Base-by-base conservation (phyloP, 1,140 invertebrate genomes). In the Harlomillsia oculata region DNA sequence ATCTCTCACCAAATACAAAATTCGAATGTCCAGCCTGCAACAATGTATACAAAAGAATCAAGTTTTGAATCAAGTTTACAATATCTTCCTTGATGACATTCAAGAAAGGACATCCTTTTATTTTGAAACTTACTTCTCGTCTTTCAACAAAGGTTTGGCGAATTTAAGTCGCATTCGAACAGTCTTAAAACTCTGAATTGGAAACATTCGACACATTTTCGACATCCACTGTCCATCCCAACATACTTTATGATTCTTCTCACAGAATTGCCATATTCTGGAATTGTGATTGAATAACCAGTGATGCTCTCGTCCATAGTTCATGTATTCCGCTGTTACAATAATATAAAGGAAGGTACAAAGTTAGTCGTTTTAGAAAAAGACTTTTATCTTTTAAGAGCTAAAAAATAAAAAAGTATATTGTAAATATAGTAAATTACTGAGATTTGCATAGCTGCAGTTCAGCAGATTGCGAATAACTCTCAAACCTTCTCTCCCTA, bases 151-250 rank as follows among this genome's bases (percentile, higher is more conserved):
- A 46, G 78, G 73, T 64, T 84, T 80, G 26, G 84, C 80, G 4
- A 85, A 77, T 29, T 76, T 75, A 60, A 90, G 75, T 60, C 86
- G 76, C 48, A 90, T 69, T 46, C 87, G 73, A 2, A 90, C 87
- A 45, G 87, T 77, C 72, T 91, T 92, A 83, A 89, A 84, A 46
- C 82, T 85, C 67, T 90, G 87, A 69, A 89, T 86, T 23, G 88
- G 88, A 70, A 89, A 90, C 50, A 89, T 72, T 66, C 77, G 79
- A 73, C 88, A 92, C 71, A 89, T 84, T 53, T 76, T 78, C 53
- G 79, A 78, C 29, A 87, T 78, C 70, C 89, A 89, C 44, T 79
- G 74, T 13, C 81, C 74, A 68, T 84, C 78, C 78, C 80, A 85
- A 72, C 88, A 90, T 62, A 85, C 77, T 30, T 81, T 78, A 48